These are phyloP conservation scores for Psittacus erithacus DNA, from an alignment of 2,113 vertebrate genomes.

Conservation along the genomic window DNA sequence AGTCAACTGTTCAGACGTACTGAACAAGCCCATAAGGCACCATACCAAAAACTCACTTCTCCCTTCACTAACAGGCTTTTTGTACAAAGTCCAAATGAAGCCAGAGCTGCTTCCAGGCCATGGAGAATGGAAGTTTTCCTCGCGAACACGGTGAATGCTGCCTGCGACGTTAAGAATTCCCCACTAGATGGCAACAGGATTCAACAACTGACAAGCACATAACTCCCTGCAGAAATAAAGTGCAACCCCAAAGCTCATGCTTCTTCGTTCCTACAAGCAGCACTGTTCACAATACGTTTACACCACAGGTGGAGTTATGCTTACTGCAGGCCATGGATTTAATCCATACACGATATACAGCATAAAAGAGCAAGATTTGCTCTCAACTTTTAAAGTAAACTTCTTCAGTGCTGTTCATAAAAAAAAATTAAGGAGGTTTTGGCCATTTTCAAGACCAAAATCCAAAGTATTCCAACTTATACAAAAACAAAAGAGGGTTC, in stretches of 20 bases:
- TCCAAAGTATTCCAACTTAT: neutral
- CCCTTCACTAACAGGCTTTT: neutral
- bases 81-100: neutral
- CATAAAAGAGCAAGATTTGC: neutral
- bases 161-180: neutral
- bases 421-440: neutral
- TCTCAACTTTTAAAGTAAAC: neutral
- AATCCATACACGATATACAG: neutral
- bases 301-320: neutral
- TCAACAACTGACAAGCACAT: neutral
- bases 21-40: neutral
- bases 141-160: neutral
- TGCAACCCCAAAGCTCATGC: neutral
- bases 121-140: neutral
- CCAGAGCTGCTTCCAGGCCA: neutral
- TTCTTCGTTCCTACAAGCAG: neutral
- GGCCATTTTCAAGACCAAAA: neutral
- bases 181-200: constrained; percentile 32
- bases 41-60: neutral
- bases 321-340: neutral
- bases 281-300: neutral
- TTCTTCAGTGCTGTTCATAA: neutral
- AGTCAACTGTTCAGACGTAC: neutral
- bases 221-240: neutral
- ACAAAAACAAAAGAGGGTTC: neutral